Evolutionary conservation across 2,113 vertebrate species (phyloP).

Genomic region (Cervus canadensis): DNA sequence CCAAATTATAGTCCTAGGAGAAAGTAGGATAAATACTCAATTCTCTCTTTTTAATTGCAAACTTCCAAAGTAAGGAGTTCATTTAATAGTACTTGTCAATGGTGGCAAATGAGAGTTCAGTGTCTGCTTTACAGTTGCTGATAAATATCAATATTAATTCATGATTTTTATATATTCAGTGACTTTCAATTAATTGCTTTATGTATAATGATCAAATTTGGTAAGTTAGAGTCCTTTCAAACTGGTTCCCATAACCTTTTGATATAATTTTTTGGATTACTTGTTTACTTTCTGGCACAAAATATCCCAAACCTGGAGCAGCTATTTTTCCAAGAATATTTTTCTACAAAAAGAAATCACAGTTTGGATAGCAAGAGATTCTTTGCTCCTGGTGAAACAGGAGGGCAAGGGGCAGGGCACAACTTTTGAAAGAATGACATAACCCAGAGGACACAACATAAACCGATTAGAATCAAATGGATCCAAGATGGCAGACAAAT

Average conservation of each 20-base stretch:
- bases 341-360: not conserved
- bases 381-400: not conserved
- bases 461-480: not conserved
- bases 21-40: not conserved
- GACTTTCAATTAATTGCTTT: not conserved
- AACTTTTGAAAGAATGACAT: not conserved
- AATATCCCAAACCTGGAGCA: not conserved
- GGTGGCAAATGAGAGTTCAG: not conserved
- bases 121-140: not conserved
- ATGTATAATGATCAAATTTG: not conserved
- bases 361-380: not conserved
- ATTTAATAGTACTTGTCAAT: not conserved
- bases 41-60: not conserved
- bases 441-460: not conserved
- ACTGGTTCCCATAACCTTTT: not conserved
- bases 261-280: not conserved
- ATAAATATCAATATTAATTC: not conserved
- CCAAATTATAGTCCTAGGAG: not conserved
- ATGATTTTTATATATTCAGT: not conserved
- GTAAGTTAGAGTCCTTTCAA: not conserved
- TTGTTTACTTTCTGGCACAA: not conserved
- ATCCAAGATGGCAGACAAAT: not conserved
- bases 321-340: not conserved
- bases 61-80: not conserved
- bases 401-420: not conserved